Conservation (phyloP, 2,797 vertebrate species). For the Masticophis lateralis region DNA sequence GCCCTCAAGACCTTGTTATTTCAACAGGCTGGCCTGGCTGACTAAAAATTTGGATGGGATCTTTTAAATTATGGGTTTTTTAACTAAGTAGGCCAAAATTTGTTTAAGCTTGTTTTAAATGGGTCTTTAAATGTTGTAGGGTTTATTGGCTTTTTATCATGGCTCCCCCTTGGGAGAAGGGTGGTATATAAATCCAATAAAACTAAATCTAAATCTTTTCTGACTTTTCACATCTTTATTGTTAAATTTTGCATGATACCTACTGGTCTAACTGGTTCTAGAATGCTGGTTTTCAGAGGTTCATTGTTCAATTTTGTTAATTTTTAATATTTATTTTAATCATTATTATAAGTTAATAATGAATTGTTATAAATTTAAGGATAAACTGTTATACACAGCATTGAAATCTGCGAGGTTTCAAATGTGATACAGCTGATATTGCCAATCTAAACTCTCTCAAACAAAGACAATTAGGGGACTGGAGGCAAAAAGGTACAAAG, state of each 20-base stretch:
- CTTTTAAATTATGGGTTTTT: no score
- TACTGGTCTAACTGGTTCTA: not conserved
- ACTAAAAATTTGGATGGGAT: no score
- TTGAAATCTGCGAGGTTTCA: not conserved
- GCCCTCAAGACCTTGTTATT: no score
- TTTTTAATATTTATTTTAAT: not conserved
- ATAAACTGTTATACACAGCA: not conserved
- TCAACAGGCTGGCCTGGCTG: no score
- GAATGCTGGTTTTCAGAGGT: not conserved
- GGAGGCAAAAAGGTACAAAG: not conserved
- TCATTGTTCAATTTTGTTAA: not conserved
- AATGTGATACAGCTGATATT: not conserved
- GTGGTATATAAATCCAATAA: no score
- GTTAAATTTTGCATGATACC: not conserved
- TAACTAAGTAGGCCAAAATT: no score
- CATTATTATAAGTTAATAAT: not conserved
- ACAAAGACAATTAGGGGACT: not conserved
- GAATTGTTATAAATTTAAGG: not conserved
- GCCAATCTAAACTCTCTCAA: not conserved
- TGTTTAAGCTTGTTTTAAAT: no score
- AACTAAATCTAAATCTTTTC: not conserved
- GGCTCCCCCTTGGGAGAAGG: no score
- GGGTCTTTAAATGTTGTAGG: no score
- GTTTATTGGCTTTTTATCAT: no score
- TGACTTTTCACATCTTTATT: not conserved